A percentile compares a stretch with the other conserved stretches of the same genome.
These are phyloP conservation scores for Mustelus asterias DNA, from an alignment of 2,113 vertebrate genomes.

Conservation along the genomic window DNA sequence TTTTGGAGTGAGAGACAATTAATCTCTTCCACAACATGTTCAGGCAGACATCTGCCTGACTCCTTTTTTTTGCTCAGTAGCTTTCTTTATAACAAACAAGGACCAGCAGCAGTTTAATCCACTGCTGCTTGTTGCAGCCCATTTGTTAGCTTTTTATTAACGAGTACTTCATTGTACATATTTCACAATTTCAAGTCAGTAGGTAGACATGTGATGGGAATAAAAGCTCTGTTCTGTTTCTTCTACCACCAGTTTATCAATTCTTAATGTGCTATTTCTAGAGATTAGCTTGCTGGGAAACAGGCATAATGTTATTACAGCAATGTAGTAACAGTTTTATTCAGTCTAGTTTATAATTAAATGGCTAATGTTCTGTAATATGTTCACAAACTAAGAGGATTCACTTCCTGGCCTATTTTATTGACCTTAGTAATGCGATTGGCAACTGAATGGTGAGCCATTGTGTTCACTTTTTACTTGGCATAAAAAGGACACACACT, in stretches of 20 bases:
- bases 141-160: neutral
- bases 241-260: neutral
- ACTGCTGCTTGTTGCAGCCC: neutral
- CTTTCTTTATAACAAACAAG: neutral
- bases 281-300: neutral
- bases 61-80: neutral
- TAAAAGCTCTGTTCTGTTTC: neutral
- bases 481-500: neutral
- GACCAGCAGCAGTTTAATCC: neutral
- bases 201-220: conserved; percentile 1
- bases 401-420: conserved; percentile 52
- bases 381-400: conserved; percentile 49
- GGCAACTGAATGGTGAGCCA: conserved; percentile 54
- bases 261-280: neutral
- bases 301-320: neutral
- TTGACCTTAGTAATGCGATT: conserved; percentile 61
- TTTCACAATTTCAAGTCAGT: conserved; percentile 20
- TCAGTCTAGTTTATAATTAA: neutral
- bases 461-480: conserved; percentile 37
- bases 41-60: neutral
- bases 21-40: neutral
- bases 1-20: neutral
- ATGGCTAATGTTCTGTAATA: neutral
- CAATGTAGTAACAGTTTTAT: neutral
- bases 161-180: neutral